These are phyloP conservation scores for Lindbergichthys nudifrons DNA, from an alignment of 2,797 vertebrate genomes.

Conservation along the genomic window DNA sequence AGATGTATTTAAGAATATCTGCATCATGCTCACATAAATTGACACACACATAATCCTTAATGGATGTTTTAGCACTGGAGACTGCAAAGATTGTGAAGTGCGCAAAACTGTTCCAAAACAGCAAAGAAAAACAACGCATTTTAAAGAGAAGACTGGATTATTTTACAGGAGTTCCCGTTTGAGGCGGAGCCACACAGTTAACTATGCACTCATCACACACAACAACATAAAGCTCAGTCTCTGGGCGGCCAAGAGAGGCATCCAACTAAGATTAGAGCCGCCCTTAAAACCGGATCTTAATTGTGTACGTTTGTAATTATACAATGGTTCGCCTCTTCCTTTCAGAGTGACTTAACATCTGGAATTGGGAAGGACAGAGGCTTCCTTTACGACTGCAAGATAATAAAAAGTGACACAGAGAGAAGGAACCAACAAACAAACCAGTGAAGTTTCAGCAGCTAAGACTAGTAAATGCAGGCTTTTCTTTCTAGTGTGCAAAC, in stretches of 20 bases:
- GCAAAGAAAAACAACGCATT: conserved; percentile 52
- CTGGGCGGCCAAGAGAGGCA: conserved; percentile 20
- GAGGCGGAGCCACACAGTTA: conserved; percentile 46
- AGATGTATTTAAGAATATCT: conserved; percentile 18
- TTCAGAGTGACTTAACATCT: conserved; percentile 59
- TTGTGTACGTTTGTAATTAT: conserved; percentile 70
- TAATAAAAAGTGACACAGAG: conserved; percentile 10
- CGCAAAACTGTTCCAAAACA: conserved; percentile 54
- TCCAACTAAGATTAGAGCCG: conserved; percentile 51
- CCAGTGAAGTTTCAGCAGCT: conserved; percentile 22
- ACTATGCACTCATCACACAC: conserved; percentile 16
- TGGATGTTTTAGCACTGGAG: conserved; percentile 53
- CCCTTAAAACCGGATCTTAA: conserved; percentile 66
- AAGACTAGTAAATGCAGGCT: conserved; percentile 26
- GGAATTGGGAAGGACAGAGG: conserved; percentile 39
- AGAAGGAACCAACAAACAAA: conserved; percentile 26
- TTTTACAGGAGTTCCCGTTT: conserved; percentile 65
- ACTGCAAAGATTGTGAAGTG: conserved; percentile 47
- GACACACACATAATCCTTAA: conserved; percentile 55
- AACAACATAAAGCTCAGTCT: conserved; percentile 50
- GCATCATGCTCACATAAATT: conserved; percentile 4
- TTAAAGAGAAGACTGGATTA: conserved; percentile 55
- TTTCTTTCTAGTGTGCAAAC: conserved; percentile 53
- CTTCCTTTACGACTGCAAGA: conserved; percentile 28
- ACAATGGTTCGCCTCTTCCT: conserved; percentile 57